A percentile compares a stretch with the other conserved stretches of the same genome.
Conservation (phyloP, 2,888 invertebrate genomes). For the Cordilura impudica region DNA sequence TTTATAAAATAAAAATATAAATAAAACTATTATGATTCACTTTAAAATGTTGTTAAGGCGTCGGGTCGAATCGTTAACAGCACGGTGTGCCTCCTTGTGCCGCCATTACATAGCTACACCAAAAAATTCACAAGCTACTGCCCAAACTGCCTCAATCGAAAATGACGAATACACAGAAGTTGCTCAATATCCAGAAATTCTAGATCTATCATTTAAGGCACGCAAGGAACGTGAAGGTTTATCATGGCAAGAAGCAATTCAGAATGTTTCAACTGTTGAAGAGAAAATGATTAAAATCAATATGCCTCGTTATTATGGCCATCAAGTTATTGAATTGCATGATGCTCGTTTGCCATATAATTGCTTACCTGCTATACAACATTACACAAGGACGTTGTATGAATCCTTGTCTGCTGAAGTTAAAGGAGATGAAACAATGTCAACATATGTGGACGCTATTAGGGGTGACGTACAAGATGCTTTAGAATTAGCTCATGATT, state of each 20-base stretch:
- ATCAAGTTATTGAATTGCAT: slow-evolving; percentile 81
- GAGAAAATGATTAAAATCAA: slow-evolving; percentile 91
- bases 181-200: slow-evolving; percentile 72
- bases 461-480: slow-evolving; percentile 72
- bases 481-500: slow-evolving; percentile 70
- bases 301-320: slow-evolving; percentile 90
- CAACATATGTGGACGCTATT: slow-evolving; percentile 62
- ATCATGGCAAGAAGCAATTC: slow-evolving; percentile 81
- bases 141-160: slow-evolving; percentile 1
- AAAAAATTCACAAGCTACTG: slow-evolving; percentile 11
- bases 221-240: slow-evolving; percentile 78
- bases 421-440: slow-evolving; percentile 8
- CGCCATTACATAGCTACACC: slow-evolving; percentile 20
- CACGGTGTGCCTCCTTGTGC: neutral
- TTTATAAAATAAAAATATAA: neutral
- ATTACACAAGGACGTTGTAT: slow-evolving; percentile 88
- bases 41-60: slow-evolving; percentile 64
- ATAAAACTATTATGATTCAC: neutral
- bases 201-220: slow-evolving; percentile 80
- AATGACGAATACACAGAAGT: slow-evolving; percentile 68
- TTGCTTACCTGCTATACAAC: slow-evolving; percentile 84
- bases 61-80: neutral
- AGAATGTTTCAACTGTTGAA: slow-evolving; percentile 85
- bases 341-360: slow-evolving; percentile 84
- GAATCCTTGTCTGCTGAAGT: slow-evolving; percentile 77